phyloP scores from a whole-genome alignment of 1,140 invertebrate genomes.

The Neodiprion pinetum region DNA sequence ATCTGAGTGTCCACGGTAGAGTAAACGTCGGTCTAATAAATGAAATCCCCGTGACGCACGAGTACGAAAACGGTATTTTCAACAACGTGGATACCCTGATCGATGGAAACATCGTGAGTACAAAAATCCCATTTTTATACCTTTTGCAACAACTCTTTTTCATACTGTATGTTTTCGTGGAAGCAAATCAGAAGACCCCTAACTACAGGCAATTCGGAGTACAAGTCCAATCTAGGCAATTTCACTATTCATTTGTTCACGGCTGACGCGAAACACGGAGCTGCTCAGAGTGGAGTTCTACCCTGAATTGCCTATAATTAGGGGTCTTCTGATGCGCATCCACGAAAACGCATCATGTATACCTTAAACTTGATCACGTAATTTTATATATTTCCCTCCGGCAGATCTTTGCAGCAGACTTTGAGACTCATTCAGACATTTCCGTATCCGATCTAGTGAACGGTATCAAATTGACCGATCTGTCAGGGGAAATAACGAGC shows the following conservation, averaged over 20 bases:
- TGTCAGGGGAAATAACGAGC: background rate
- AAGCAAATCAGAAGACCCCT: background rate
- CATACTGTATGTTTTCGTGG: too few species aligned
- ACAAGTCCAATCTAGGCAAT: background rate
- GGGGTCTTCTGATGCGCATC: too few species aligned
- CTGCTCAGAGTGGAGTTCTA: too few species aligned
- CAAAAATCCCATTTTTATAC: slow-evolving; percentile 19
- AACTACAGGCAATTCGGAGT: slow-evolving; percentile 17
- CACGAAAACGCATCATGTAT: too few species aligned
- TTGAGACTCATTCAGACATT: slow-evolving; percentile 24
- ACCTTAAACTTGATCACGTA: slow-evolving; percentile 9
- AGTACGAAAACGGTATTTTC: slow-evolving; percentile 33
- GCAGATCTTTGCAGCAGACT: slow-evolving; percentile 36
- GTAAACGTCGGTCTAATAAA: slow-evolving; percentile 35
- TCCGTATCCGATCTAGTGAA: slow-evolving; percentile 29
- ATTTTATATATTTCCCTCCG: background rate
- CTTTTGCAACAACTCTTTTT: background rate
- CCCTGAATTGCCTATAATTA: too few species aligned
- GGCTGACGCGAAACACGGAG: too few species aligned
- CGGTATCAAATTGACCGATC: background rate
- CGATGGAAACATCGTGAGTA: slow-evolving; percentile 42
- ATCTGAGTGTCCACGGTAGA: slow-evolving; percentile 34
- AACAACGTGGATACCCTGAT: slow-evolving; percentile 40
- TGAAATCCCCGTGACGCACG: slow-evolving; percentile 27
- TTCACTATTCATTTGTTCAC: too few species aligned